Evolutionary conservation across 2,113 vertebrate species (phyloP).

Genomic region (Melospiza georgiana): DNA sequence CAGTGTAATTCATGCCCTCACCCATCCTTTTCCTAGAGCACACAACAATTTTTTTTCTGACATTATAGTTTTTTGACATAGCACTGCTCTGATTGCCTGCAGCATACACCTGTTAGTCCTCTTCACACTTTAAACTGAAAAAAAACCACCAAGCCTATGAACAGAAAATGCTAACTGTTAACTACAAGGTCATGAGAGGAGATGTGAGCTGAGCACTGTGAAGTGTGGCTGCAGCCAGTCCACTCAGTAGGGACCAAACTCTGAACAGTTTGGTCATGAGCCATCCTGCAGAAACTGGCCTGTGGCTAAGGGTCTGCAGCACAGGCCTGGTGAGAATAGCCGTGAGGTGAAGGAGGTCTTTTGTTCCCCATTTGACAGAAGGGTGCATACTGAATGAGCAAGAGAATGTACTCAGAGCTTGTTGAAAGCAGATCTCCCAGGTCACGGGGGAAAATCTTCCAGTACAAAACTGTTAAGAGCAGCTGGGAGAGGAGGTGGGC

Average conservation of each 20-base stretch:
- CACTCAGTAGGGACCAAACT: neutral
- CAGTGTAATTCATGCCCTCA: neutral
- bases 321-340: neutral
- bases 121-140: neutral
- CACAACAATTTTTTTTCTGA: neutral
- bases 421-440: neutral
- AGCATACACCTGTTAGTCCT: neutral
- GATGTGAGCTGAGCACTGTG: neutral
- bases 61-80: neutral
- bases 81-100: neutral
- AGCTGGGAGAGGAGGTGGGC: neutral
- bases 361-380: neutral
- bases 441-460: neutral
- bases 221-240: neutral
- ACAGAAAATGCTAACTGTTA: neutral
- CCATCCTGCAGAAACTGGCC: neutral
- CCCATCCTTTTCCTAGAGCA: neutral
- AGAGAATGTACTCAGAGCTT: rapidly evolving
- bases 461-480: neutral
- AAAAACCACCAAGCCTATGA: neutral
- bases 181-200: neutral
- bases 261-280: neutral
- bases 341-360: neutral
- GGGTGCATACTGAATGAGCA: neutral
- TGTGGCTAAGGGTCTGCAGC: neutral